phyloP scores from a whole-genome alignment of 2,113 vertebrate genomes.

The Terrapene triunguis region DNA sequence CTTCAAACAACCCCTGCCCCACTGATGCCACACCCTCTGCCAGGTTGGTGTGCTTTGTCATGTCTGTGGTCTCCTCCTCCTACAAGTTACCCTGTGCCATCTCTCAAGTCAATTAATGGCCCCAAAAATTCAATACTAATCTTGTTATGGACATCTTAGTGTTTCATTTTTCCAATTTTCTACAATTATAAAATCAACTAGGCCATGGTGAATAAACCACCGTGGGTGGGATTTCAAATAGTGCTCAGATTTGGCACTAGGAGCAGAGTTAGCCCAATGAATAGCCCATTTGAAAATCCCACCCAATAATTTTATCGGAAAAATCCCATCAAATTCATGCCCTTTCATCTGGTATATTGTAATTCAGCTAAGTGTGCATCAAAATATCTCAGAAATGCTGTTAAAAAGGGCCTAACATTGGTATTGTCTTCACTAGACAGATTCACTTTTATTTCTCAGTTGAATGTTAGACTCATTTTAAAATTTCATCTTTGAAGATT shows the following conservation, averaged over 20 bases:
- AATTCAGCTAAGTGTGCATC: constrained; percentile 43
- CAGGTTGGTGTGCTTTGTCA: background rate
- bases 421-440: constrained; percentile 18
- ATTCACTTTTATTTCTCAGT: constrained; percentile 47
- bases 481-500: constrained; percentile 21
- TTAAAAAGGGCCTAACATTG: constrained; percentile 1
- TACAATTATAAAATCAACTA: background rate
- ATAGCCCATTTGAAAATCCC: background rate
- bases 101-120: background rate
- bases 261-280: background rate
- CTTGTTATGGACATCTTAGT: background rate
- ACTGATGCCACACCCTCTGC: background rate
- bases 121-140: background rate
- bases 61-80: background rate
- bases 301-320: background rate
- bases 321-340: constrained; percentile 34
- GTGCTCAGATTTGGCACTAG: background rate
- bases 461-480: constrained; percentile 37
- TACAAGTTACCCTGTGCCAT: background rate
- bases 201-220: background rate
- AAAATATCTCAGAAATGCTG: constrained; percentile 23
- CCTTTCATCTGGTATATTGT: constrained; percentile 34
- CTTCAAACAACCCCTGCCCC: background rate
- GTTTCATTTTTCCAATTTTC: background rate
- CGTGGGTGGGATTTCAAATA: background rate